Percentiles rank a stretch among this genome's conserved stretches.
Conservation (phyloP, 2,797 vertebrate species). For the Argya squamiceps region DNA sequence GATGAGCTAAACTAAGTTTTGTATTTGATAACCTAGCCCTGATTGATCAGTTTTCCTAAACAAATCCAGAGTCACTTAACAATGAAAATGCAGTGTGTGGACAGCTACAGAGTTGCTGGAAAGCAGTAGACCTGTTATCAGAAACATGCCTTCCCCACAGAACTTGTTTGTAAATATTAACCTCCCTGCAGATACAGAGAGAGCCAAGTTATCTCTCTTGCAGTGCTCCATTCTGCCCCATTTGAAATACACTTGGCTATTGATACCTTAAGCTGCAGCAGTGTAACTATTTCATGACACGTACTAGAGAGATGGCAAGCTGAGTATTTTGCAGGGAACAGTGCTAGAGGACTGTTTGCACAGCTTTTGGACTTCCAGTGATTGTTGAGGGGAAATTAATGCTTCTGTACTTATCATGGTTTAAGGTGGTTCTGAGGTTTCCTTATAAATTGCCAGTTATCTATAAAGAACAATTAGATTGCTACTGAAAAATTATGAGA, state of each 20-base stretch:
- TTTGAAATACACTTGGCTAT: neutral
- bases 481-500: neutral
- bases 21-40: neutral
- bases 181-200: neutral
- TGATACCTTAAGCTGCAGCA: neutral
- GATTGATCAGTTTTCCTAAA: neutral
- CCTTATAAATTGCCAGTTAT: neutral
- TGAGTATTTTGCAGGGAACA: neutral
- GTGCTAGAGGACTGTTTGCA: neutral
- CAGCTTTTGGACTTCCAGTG: neutral
- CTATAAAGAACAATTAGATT: neutral
- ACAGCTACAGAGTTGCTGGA: neutral
- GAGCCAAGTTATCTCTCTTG: neutral
- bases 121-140: neutral
- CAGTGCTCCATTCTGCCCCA: neutral
- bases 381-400: neutral
- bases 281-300: neutral
- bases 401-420: accelerated
- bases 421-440: neutral
- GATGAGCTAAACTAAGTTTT: neutral
- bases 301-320: neutral
- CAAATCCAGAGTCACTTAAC: neutral
- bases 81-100: neutral
- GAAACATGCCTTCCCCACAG: neutral
- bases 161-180: neutral